Evolutionary conservation across 2,888 invertebrate species (phyloP), one percentile per base, ranked within the genome.

Genomic region (Chymomyza procnemis): DNA sequence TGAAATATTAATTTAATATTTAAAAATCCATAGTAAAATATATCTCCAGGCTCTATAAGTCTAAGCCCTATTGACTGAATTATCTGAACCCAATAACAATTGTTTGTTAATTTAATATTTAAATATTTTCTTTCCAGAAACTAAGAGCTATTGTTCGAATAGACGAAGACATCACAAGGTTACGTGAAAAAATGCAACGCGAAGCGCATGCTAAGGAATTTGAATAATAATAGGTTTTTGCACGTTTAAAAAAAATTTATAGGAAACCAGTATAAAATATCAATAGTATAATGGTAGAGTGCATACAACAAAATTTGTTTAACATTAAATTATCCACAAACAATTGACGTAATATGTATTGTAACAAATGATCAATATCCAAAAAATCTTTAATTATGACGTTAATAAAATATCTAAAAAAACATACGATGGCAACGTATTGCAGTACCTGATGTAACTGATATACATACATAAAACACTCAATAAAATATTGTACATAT

Each of bases 131-230:
- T 87, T 93, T 92, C 0, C 92, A 97, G 97, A 96, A 96, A 95
- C 94, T 96, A 91, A 93, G 96, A 89, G 92, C 94, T 72, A 94
- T 97, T 81, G 94, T 97, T 56, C 94, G 96, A 90, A 97, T 97
- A 91, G 96, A 96, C 56, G 96, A 97, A 81, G 95, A 96, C 81
- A 94, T 97, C 1, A 93, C 94, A 66, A 91, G 94, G 61, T 92
- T 97, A 64, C 93, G 97, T 79, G 94, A 94, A 74, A 96, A 96
- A 92, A 96, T 96, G 95, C 94, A 94, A 75, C 92, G 92, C 2
- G 93, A 93, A 74, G 88, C 90, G 16, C 82, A 79, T 61, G 76
- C 79, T 26, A 89, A 90, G 78, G 81, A 88, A 66, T 73, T 82
- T 64, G 84, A 88, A 84, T 90, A 89, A 76, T 5, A 41, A 41